Percentiles rank a stretch among this genome's conserved stretches.
These are phyloP conservation scores for Ptychoptera contaminata DNA, from an alignment of 2,888 invertebrate genomes.

Conservation along the genomic window DNA sequence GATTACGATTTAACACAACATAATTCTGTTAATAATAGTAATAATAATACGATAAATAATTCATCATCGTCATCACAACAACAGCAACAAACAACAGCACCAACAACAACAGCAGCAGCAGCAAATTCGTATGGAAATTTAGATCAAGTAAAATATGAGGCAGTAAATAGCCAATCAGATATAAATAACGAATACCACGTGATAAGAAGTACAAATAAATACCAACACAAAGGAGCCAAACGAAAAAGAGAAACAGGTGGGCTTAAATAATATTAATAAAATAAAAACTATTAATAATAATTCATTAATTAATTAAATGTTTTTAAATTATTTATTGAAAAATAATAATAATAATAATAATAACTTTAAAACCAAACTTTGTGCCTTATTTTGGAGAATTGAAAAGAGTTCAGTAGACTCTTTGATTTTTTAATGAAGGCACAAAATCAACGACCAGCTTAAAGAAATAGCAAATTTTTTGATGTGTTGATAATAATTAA, in stretches of 20 bases:
- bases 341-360: too few relatives aligned
- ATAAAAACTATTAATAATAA: not conserved
- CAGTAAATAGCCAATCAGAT: conserved; percentile 6
- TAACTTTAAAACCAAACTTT: too few relatives aligned
- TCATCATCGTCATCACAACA: conserved; percentile 4
- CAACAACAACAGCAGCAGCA: conserved; percentile 1
- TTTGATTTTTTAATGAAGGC: too few relatives aligned
- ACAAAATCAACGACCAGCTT: too few relatives aligned
- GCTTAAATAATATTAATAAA: not conserved
- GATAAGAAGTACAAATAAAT: conserved; percentile 13
- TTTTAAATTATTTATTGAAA: too few relatives aligned
- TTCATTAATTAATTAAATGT: too few relatives aligned
- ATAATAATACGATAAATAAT: not conserved
- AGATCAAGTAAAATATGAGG: conserved; percentile 7
- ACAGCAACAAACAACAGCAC: conserved; percentile 5
- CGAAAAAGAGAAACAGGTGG: conserved; percentile 18
- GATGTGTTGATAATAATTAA: too few relatives aligned
- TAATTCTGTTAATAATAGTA: conserved; percentile 3
- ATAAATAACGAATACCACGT: conserved; percentile 12
- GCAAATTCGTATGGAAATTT: conserved; percentile 6
- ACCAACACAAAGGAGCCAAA: conserved; percentile 15
- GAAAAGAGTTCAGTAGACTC: too few relatives aligned
- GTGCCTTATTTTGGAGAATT: too few relatives aligned
- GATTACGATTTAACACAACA: conserved; percentile 6
- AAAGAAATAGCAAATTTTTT: too few relatives aligned